Percentiles rank a stretch among this genome's conserved stretches.
Evolutionary conservation across 2,113 vertebrate genomes (phyloP).

Genomic region (Motacilla tschutschensis): DNA sequence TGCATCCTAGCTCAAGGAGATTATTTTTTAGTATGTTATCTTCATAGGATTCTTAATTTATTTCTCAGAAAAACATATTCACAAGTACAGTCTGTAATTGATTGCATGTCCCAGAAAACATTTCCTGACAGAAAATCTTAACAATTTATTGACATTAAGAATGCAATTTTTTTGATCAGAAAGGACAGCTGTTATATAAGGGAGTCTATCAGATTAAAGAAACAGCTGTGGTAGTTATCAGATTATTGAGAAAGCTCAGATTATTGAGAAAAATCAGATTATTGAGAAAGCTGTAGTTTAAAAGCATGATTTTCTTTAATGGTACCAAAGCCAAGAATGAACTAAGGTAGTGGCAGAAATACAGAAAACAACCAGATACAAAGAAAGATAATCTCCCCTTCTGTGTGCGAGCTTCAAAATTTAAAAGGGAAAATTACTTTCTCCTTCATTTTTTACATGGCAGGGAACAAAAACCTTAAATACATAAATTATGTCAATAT

Average conservation of each 20-base stretch:
- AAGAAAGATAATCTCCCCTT: background rate
- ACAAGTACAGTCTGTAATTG: constrained; percentile 46
- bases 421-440: background rate
- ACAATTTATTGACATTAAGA: constrained; percentile 59
- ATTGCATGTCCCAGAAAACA: constrained; percentile 51
- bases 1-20: background rate
- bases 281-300: constrained; percentile 13
- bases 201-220: constrained; percentile 50
- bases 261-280: background rate
- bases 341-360: background rate
- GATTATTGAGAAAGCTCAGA: constrained; percentile 29
- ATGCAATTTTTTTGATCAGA: constrained; percentile 70
- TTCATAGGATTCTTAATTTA: constrained; percentile 42
- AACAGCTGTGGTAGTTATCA: constrained; percentile 38
- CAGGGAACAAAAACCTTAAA: background rate
- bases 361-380: background rate
- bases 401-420: background rate
- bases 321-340: constrained; percentile 16
- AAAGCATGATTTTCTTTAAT: constrained; percentile 38
- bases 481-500: background rate
- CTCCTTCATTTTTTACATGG: background rate
- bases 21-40: constrained; percentile 29
- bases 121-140: constrained; percentile 61
- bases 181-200: constrained; percentile 34
- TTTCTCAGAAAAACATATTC: constrained; percentile 58